phyloP scores from a whole-genome alignment of 2,113 vertebrate genomes.

The Alces alces region DNA sequence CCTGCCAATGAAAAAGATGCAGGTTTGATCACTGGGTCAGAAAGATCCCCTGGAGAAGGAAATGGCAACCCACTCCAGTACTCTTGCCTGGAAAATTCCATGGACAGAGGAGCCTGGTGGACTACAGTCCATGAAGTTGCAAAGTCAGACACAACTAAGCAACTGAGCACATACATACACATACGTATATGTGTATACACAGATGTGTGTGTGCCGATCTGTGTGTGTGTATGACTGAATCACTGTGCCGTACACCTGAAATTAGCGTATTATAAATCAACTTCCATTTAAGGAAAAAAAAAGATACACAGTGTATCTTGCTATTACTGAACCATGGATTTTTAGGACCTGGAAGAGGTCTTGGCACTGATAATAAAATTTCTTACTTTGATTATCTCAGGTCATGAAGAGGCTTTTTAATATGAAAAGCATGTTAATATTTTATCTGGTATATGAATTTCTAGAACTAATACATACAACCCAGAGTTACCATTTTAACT shows the following conservation, averaged over 20 bases:
- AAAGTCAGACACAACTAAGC: not conserved
- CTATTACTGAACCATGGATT: not conserved
- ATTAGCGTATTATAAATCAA: not conserved
- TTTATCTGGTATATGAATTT: not conserved
- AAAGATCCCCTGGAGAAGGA: not conserved
- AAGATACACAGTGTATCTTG: not conserved
- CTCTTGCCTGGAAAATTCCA: not conserved
- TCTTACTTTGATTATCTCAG: slow-evolving; percentile 6
- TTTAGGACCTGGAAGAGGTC: not conserved
- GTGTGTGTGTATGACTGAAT: not conserved
- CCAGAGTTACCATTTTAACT: not conserved
- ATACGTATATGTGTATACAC: rapidly evolving
- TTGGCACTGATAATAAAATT: not conserved
- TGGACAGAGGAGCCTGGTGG: not conserved
- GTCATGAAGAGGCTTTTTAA: not conserved
- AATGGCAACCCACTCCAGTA: not conserved
- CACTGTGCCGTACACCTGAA: not conserved
- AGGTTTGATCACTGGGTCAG: rapidly evolving
- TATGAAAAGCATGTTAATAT: not conserved
- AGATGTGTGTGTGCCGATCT: not conserved
- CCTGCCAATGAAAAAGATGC: not conserved
- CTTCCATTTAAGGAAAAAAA: not conserved
- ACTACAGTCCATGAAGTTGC: not conserved
- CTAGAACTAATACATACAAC: not conserved
- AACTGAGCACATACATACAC: not conserved